Conservation (phyloP, 2,888 invertebrate genomes). For the Amiota communis region DNA sequence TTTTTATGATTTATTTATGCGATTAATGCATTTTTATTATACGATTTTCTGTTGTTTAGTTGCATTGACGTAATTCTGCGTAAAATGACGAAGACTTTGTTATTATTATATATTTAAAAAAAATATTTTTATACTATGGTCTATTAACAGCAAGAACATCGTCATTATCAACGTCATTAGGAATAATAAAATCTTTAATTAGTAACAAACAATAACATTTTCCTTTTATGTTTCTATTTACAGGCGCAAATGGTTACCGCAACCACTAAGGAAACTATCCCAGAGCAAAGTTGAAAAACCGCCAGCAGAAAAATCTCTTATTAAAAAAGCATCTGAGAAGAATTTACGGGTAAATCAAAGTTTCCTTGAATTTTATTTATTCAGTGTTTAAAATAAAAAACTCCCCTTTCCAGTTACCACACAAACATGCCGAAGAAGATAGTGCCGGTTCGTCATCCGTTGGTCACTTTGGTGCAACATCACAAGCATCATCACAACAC, state of each 20-base stretch:
- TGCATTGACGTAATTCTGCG: no score
- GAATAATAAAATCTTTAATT: no score
- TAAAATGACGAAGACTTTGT: no score
- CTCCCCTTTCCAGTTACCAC: conserved; percentile 57
- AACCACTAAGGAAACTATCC: conserved; percentile 88
- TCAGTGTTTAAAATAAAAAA: conserved; percentile 22
- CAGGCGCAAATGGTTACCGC: conserved; percentile 93
- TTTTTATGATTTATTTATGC: no score
- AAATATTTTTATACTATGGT: no score
- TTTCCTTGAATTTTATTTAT: conserved; percentile 8
- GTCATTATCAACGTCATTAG: no score
- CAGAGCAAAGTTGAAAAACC: conserved; percentile 89
- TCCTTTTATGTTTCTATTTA: conserved; percentile 56
- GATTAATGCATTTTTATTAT: no score
- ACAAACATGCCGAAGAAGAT: conserved; percentile 73
- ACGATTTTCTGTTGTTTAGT: no score
- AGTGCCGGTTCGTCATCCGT: conserved; percentile 55
- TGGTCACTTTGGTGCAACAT: conserved; percentile 55
- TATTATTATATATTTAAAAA: no score
- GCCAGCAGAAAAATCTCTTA: conserved; percentile 77
- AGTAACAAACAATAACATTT: not conserved
- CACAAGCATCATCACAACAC: conserved; percentile 59
- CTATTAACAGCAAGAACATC: no score
- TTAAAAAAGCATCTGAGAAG: conserved; percentile 88
- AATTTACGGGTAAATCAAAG: conserved; percentile 81